These are phyloP conservation scores for Emmelina monodactyla DNA, from an alignment of 2,888 invertebrate species.

Conservation along the genomic window DNA sequence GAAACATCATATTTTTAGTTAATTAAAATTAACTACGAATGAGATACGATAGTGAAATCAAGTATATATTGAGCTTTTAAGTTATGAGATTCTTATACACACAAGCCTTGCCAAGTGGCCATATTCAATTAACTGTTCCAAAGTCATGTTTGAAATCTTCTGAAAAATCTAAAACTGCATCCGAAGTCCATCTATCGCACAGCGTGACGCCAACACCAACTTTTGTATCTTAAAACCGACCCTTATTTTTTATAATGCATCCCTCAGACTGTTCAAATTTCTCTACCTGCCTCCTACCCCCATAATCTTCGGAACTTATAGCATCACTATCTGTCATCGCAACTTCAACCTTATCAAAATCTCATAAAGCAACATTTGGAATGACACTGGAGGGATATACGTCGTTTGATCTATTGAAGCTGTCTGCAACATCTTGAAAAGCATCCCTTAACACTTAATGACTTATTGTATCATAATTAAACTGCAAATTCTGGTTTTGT, in stretches of 20 bases:
- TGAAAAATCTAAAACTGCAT: slow-evolving; percentile 56
- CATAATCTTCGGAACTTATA: slow-evolving; percentile 15
- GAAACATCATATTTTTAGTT: too few species aligned
- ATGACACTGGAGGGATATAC: slow-evolving; percentile 17
- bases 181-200: slow-evolving; percentile 55
- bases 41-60: too few species aligned
- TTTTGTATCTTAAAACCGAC: slow-evolving; percentile 57
- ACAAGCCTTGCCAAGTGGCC: slow-evolving; percentile 38
- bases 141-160: slow-evolving; percentile 44
- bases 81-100: too few species aligned
- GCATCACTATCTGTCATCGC: slow-evolving; percentile 4
- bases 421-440: slow-evolving; percentile 57
- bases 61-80: too few species aligned
- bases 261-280: slow-evolving; percentile 62
- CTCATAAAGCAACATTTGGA: slow-evolving; percentile 16
- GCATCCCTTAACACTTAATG: slow-evolving; percentile 53
- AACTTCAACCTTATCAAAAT: slow-evolving; percentile 21
- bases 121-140: slow-evolving; percentile 52
- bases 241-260: slow-evolving; percentile 56
- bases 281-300: slow-evolving; percentile 51
- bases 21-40: too few species aligned
- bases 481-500: slow-evolving; percentile 26
- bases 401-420: slow-evolving; percentile 19
- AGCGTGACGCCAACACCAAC: slow-evolving; percentile 58
- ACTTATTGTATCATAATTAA: slow-evolving; percentile 35